phyloP scores from a whole-genome alignment of 2,888 invertebrate species.

The Netelia virgata region DNA sequence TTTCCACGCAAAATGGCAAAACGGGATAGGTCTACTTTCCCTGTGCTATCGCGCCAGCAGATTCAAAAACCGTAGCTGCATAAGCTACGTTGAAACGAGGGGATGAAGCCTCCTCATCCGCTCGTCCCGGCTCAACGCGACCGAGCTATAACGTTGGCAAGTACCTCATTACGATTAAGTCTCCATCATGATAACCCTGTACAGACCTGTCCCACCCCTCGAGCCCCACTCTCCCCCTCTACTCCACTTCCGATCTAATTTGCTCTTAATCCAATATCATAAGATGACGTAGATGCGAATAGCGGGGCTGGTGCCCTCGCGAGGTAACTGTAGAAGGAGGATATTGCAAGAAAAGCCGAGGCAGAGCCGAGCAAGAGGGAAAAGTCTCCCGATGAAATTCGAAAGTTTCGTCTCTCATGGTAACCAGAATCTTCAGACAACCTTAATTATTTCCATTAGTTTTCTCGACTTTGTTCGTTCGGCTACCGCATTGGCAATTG shows the following conservation, averaged over 20 bases:
- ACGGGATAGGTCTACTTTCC: neutral
- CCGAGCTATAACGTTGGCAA: constrained; percentile 27
- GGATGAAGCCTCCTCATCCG: constrained; percentile 28
- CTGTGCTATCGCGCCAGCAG: neutral
- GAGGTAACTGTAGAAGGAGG: constrained; percentile 1
- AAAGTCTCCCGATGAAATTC: neutral
- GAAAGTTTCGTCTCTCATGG: neutral
- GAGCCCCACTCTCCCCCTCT: neutral
- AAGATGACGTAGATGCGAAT: constrained; percentile 29
- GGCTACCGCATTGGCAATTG: neutral
- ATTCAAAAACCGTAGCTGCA: neutral
- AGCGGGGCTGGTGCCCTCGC: neutral
- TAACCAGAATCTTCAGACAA: neutral
- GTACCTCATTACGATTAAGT: constrained; percentile 60
- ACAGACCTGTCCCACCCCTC: neutral
- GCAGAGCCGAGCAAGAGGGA: neutral
- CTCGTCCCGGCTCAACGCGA: constrained; percentile 20
- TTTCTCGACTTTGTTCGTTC: neutral
- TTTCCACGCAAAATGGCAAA: neutral
- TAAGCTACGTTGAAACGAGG: neutral
- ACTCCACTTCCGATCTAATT: constrained; percentile 57
- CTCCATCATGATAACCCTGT: constrained; percentile 46
- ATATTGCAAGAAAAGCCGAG: constrained; percentile 23
- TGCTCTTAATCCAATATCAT: constrained; percentile 60
- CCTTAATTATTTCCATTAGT: constrained; percentile 31